These are phyloP conservation scores for Neodiprion lecontei DNA, from an alignment of 1,140 invertebrate species.

Conservation along the genomic window DNA sequence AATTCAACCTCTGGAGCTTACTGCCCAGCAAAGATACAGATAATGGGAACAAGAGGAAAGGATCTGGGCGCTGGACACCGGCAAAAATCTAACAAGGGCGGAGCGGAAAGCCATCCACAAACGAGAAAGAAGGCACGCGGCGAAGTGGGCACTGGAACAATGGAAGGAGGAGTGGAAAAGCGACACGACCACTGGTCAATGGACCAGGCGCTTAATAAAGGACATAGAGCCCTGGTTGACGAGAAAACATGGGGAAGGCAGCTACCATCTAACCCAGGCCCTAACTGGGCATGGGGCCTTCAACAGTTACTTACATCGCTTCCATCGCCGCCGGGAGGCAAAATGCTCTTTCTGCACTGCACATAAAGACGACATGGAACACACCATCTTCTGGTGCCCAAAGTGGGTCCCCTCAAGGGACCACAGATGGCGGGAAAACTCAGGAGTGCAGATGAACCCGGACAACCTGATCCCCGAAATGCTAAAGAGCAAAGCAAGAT, in stretches of 20 bases:
- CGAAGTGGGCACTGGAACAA: not conserved
- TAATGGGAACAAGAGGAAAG: not conserved
- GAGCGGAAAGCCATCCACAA: not conserved
- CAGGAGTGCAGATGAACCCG: not conserved
- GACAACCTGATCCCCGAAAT: not conserved
- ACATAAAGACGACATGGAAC: conserved; percentile 26
- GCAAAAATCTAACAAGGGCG: not conserved
- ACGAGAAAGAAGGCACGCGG: conserved; percentile 3
- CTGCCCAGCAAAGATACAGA: conserved; percentile 10
- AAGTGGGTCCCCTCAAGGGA: conserved; percentile 23
- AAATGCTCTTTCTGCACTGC: conserved; percentile 22
- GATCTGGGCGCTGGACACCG: not conserved
- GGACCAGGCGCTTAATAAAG: conserved; percentile 29
- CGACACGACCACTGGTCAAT: conserved; percentile 21
- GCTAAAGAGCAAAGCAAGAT: not conserved
- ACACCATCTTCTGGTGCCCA: conserved; percentile 29
- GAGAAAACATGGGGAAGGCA: conserved; percentile 24
- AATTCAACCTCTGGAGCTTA: conserved; percentile 32
- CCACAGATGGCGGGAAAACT: not conserved
- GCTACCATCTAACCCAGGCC: conserved; percentile 32
- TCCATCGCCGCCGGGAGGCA: conserved; percentile 11
- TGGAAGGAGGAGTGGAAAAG: conserved; percentile 28
- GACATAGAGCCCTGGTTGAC: conserved; percentile 29
- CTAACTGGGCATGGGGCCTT: conserved; percentile 33
- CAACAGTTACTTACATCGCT: conserved; percentile 24